A percentile compares a stretch with the other conserved stretches of the same genome.
Conservation (phyloP, 2,888 invertebrate genomes). For the Hypena proboscidalis region DNA sequence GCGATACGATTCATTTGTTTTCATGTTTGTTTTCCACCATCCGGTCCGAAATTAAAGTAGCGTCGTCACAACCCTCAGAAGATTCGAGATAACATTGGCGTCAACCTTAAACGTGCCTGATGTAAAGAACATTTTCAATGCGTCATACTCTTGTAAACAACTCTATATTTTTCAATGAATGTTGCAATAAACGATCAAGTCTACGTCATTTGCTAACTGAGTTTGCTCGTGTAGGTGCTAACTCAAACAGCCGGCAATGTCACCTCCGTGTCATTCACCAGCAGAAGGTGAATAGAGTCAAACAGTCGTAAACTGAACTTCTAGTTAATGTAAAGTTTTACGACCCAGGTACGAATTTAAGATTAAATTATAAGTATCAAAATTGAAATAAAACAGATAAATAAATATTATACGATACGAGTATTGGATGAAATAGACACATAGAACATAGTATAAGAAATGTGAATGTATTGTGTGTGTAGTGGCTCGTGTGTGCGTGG, state of each 20-base stretch:
- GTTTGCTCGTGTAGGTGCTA: constrained; percentile 59
- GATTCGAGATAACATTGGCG: constrained; percentile 22
- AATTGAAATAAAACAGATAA: too few relatives aligned
- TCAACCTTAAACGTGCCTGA: constrained; percentile 21
- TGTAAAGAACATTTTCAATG: constrained; percentile 22
- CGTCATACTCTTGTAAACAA: constrained; percentile 24
- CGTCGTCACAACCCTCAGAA: constrained; percentile 32
- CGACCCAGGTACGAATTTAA: too few relatives aligned
- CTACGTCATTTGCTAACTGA: constrained; percentile 46
- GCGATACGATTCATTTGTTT: constrained; percentile 52
- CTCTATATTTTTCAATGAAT: constrained; percentile 40
- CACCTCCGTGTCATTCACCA: constrained; percentile 61
- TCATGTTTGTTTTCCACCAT: constrained; percentile 53
- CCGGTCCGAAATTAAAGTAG: constrained; percentile 38
- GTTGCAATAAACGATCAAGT: constrained; percentile 35
- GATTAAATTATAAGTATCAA: too few relatives aligned
- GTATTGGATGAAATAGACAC: too few relatives aligned
- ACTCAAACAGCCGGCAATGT: constrained; percentile 63
- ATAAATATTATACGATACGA: too few relatives aligned
- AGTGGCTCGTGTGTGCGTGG: constrained; percentile 31
- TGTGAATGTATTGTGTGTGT: constrained; percentile 22
- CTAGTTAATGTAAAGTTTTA: too few relatives aligned
- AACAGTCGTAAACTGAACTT: constrained; percentile 7
- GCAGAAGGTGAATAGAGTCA: constrained; percentile 56
- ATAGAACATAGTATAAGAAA: constrained; percentile 16